These are phyloP conservation scores for Bovichtus variegatus DNA, from an alignment of 2,797 vertebrate genomes.

Conservation along the genomic window DNA sequence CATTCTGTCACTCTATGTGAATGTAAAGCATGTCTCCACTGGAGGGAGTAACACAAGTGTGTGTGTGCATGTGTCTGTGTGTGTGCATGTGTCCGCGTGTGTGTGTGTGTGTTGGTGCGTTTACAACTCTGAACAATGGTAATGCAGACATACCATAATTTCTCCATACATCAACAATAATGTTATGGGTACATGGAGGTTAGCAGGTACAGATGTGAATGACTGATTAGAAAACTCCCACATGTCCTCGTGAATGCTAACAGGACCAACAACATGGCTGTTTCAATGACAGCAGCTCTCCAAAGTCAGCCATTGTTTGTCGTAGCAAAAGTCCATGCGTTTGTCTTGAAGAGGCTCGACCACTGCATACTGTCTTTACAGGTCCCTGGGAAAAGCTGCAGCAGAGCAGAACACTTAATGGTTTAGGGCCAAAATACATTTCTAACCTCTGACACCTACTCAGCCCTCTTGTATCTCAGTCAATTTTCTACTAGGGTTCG, in stretches of 20 bases:
- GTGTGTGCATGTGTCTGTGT: background rate
- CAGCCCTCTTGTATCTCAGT: too few relatives aligned
- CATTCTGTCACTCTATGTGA: slow-evolving; percentile 43
- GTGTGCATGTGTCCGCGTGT: too few relatives aligned
- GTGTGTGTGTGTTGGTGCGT: background rate
- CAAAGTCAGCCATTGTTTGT: slow-evolving; percentile 49
- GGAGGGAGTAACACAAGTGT: slow-evolving; percentile 8
- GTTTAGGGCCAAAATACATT: too few relatives aligned
- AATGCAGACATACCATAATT: background rate
- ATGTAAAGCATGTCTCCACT: slow-evolving; percentile 18
- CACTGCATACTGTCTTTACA: too few relatives aligned
- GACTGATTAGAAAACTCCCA: background rate
- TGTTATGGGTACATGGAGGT: background rate
- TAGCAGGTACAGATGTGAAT: background rate
- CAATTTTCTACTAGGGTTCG: too few relatives aligned
- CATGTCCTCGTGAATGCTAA: background rate
- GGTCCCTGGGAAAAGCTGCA: too few relatives aligned
- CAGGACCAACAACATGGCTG: background rate
- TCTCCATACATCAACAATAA: background rate
- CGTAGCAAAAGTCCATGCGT: too few relatives aligned
- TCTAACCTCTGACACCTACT: too few relatives aligned
- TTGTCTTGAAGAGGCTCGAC: too few relatives aligned
- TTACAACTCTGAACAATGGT: background rate
- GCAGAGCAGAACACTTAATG: too few relatives aligned
- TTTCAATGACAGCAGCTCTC: slow-evolving; percentile 26